These are phyloP conservation scores for Oreamnos americanus DNA, from an alignment of 2,113 vertebrate species.

Conservation along the genomic window DNA sequence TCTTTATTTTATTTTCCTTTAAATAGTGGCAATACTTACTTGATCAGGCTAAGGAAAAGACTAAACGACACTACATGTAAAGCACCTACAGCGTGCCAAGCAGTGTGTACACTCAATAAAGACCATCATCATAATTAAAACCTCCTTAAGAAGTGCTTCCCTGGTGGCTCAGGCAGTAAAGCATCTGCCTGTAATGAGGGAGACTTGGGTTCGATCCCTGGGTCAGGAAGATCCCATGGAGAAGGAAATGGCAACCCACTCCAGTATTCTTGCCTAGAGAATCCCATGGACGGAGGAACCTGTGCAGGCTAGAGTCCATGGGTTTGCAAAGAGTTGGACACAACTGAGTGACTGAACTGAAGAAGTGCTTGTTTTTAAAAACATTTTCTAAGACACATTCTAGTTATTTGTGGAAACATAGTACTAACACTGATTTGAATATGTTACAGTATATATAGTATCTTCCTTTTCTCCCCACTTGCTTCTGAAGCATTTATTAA, in stretches of 20 bases:
- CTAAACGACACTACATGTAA: background rate
- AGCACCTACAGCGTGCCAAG: background rate
- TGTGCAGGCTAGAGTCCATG: too few relatives aligned
- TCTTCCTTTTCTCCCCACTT: background rate
- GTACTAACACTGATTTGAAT: background rate
- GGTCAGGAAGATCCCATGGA: too few relatives aligned
- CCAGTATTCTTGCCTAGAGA: too few relatives aligned
- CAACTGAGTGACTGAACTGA: background rate
- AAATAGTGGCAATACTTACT: background rate
- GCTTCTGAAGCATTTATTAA: background rate
- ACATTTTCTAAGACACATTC: background rate
- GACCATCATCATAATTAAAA: background rate
- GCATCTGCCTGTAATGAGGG: too few relatives aligned
- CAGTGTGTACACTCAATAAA: background rate
- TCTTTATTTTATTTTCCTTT: background rate
- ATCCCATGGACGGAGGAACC: too few relatives aligned
- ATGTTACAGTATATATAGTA: background rate
- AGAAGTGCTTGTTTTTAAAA: background rate
- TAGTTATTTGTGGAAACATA: background rate
- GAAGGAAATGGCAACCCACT: too few relatives aligned
- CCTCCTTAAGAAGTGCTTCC: background rate
- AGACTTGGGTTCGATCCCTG: too few relatives aligned
- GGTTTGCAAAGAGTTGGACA: too few relatives aligned
- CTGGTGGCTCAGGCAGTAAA: too few relatives aligned
- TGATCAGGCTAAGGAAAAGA: background rate